These are phyloP conservation scores for Petrocephalus sullivani DNA, from an alignment of 2,797 vertebrate genomes.

Conservation along the genomic window DNA sequence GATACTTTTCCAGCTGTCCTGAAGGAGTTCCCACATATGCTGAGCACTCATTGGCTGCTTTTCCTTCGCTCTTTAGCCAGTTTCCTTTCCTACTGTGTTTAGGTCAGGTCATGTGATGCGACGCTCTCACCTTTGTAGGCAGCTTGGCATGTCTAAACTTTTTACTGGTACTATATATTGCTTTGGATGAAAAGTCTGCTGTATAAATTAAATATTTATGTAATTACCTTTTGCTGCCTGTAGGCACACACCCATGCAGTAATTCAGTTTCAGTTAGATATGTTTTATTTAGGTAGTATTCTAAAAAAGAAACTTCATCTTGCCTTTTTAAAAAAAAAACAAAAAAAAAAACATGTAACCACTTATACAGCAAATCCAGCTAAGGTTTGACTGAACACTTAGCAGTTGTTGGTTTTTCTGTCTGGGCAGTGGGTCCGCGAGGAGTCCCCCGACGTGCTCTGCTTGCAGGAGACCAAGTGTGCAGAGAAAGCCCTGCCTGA, in stretches of 20 bases:
- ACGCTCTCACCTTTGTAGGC: not conserved
- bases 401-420: not conserved
- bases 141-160: not conserved
- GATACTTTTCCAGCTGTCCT: not conserved
- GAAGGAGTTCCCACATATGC: not conserved
- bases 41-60: not conserved
- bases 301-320: not conserved
- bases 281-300: not conserved
- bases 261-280: not conserved
- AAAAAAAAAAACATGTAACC: not conserved
- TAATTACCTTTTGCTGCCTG: not conserved
- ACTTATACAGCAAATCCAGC: not conserved
- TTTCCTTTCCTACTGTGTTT: not conserved
- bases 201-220: not conserved
- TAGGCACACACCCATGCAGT: not conserved
- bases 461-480: slow-evolving; percentile 86
- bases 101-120: not conserved
- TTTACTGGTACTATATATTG: not conserved
- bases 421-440: slow-evolving; percentile 74
- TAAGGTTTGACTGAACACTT: not conserved
- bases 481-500: slow-evolving; percentile 70
- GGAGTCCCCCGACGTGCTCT: slow-evolving; percentile 78
- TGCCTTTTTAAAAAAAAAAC: too few relatives aligned
- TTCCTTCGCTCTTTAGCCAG: not conserved
- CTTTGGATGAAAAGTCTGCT: not conserved